phyloP scores from a whole-genome alignment of 2,888 invertebrate species.

The Phalera bucephala region DNA sequence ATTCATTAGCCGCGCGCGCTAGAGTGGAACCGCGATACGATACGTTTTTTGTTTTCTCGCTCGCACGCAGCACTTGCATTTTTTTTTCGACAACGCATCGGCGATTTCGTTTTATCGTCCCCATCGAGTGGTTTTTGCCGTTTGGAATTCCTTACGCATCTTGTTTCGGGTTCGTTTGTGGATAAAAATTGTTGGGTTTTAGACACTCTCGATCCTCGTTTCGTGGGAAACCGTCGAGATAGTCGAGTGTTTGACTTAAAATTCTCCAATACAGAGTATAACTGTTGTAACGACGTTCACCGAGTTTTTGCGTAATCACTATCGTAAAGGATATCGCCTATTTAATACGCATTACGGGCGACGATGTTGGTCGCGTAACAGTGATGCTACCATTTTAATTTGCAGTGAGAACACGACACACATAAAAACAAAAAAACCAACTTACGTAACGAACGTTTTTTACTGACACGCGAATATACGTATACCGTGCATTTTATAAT shows the following conservation, averaged over 20 bases:
- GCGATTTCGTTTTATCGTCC: conserved; percentile 80
- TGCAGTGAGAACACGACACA: conserved; percentile 19
- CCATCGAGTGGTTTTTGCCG: conserved; percentile 77
- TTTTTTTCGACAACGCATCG: conserved; percentile 78
- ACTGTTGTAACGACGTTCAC: conserved; percentile 8
- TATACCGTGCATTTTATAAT: conserved; percentile 19
- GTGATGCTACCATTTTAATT: conserved; percentile 44
- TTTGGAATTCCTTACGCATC: conserved; percentile 75
- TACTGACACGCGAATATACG: conserved; percentile 17
- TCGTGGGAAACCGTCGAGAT: conserved; percentile 37
- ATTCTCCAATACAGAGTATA: conserved; percentile 11
- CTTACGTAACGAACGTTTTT: conserved; percentile 21
- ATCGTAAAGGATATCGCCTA: conserved; percentile 36
- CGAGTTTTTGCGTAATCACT: conserved; percentile 24
- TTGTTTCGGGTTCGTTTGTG: conserved; percentile 65
- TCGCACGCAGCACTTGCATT: conserved; percentile 76
- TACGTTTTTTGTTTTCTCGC: conserved; percentile 76
- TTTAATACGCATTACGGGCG: conserved; percentile 39
- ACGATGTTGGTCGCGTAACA: conserved; percentile 32
- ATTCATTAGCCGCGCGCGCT: conserved; percentile 75
- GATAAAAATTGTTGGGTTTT: conserved; percentile 37
- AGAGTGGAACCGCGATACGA: conserved; percentile 80
- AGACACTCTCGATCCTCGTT: conserved; percentile 35
- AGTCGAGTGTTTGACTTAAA: conserved; percentile 7
- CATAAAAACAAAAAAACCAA: conserved; percentile 18